A percentile compares a stretch with the other conserved stretches of the same genome.
Conservation (phyloP, 1,140 invertebrate genomes). For the Tribolium madens region DNA sequence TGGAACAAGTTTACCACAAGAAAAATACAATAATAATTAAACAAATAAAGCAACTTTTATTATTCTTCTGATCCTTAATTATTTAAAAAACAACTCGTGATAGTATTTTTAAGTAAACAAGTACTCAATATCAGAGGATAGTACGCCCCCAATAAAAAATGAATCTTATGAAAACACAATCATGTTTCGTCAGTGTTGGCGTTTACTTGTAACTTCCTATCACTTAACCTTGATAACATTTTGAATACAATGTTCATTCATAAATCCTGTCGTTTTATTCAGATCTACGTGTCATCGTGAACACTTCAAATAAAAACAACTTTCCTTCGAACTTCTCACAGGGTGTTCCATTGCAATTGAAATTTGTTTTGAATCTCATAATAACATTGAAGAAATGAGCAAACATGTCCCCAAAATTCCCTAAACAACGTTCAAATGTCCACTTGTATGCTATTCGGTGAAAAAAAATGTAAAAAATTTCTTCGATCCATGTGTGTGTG, state of each 20-base stretch:
- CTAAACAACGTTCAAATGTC: too few relatives aligned
- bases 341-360: too few relatives aligned
- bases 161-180: slow-evolving; percentile 25
- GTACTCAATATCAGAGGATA: not conserved
- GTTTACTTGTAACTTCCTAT: slow-evolving; percentile 34
- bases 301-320: not conserved
- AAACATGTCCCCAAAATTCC: too few relatives aligned
- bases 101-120: slow-evolving; percentile 28
- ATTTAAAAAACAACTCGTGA: not conserved
- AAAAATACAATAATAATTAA: not conserved
- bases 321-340: too few relatives aligned
- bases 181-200: slow-evolving; percentile 23
- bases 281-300: slow-evolving; percentile 13
- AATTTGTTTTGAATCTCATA: too few relatives aligned
- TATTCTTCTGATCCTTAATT: not conserved
- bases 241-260: slow-evolving; percentile 38
- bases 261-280: slow-evolving; percentile 20
- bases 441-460: too few relatives aligned
- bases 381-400: too few relatives aligned
- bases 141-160: slow-evolving; percentile 18
- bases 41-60: not conserved
- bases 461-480: not conserved
- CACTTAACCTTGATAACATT: slow-evolving; percentile 37
- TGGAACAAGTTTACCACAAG: slow-evolving; percentile 19
- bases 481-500: too few relatives aligned